Conservation (phyloP, 2,797 vertebrate genomes). For the Cheirogaleus major region DNA sequence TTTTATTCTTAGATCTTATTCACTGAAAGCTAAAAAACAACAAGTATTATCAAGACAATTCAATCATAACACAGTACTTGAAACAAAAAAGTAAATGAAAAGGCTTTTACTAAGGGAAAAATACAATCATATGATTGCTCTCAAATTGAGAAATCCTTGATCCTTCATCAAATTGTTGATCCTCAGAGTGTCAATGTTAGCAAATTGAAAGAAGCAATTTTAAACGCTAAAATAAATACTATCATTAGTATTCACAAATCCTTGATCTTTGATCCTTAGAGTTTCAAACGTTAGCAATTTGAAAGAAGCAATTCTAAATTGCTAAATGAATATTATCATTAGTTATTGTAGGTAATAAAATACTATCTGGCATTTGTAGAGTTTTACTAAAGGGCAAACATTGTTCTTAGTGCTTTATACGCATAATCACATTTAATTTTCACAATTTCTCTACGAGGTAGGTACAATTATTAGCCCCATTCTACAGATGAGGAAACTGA, state of each 20-base stretch:
- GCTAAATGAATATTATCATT: not conserved
- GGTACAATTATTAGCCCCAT: not conserved
- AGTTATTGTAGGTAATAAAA: not conserved
- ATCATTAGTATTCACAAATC: not conserved
- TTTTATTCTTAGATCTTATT: not conserved
- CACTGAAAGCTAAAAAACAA: not conserved
- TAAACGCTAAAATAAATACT: not conserved
- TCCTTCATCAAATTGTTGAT: not conserved
- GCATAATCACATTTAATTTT: not conserved
- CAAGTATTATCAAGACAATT: not conserved
- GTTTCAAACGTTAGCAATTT: not conserved
- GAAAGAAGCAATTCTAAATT: not conserved
- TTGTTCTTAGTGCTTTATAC: not conserved
- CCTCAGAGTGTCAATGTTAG: not conserved
- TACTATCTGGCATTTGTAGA: not conserved
- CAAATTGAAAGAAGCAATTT: not conserved
- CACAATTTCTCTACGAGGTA: not conserved
- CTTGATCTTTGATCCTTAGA: not conserved
- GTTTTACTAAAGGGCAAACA: not conserved
- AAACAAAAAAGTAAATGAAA: not conserved
- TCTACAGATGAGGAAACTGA: not conserved
- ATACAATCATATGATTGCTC: not conserved
- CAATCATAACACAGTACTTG: not conserved
- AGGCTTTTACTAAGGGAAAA: not conserved
- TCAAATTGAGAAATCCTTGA: not conserved